Percentiles rank a stretch among this genome's conserved stretches.
phyloP scores from a whole-genome alignment of 2,797 vertebrate species.

The Aphelocoma californica region DNA sequence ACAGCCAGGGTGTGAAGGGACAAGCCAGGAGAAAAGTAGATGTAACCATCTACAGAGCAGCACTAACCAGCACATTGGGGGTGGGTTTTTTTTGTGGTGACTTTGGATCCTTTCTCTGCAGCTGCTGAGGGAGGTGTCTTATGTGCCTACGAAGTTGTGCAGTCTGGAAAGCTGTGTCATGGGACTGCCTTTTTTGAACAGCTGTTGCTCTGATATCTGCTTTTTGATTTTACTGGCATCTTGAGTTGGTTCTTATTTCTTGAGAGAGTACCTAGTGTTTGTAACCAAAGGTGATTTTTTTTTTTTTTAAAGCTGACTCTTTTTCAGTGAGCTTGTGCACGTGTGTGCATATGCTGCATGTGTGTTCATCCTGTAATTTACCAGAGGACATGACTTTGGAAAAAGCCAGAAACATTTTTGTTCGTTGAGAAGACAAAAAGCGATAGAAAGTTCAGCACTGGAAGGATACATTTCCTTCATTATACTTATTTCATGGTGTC shows the following conservation, averaged over 20 bases:
- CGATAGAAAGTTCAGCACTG: background rate
- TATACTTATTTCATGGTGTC: conserved; percentile 8
- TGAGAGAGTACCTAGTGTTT: background rate
- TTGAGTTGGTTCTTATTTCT: background rate
- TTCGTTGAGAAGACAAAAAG: background rate
- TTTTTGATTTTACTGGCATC: background rate
- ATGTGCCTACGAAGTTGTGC: background rate
- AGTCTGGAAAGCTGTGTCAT: background rate
- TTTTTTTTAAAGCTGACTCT: background rate
- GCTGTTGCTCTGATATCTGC: background rate
- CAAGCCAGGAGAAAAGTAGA: background rate
- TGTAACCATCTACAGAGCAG: background rate
- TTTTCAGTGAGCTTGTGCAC: background rate
- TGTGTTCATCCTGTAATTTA: background rate
- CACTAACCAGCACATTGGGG: background rate
- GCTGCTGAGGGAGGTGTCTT: background rate
- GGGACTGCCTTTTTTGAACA: background rate
- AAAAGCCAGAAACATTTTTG: background rate
- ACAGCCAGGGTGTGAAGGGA: background rate
- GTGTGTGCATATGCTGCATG: background rate
- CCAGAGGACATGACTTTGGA: background rate
- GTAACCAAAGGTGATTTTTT: background rate
- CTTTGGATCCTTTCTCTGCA: background rate
- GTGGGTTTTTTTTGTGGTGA: background rate
- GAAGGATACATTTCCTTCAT: conserved; percentile 25